Base-by-base conservation (phyloP, 1,140 invertebrate genomes). In the Pogonomyrmex barbatus region DNA sequence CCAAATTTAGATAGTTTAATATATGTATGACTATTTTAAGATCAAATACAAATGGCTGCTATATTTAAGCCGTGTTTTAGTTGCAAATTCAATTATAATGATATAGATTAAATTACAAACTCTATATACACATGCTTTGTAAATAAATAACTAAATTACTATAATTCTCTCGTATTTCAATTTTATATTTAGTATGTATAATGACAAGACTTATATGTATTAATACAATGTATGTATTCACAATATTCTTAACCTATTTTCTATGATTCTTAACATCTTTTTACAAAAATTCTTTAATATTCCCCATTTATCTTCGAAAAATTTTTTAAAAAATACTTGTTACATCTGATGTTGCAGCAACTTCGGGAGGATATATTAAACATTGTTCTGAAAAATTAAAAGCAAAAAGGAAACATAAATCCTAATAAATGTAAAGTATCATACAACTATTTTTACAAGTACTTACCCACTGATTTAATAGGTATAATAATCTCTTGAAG, bases 311-410 rank as follows among this genome's bases (percentile, higher is more conserved):
- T 68, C 71, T 85, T 75, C 50, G 3, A 75, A 83, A 75, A 68
- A 45, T 39, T 60, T 78, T 68, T 70, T 68, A 78, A 90, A 95
- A 93, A 71, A 94, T 91, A 47, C 90, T 75, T 6, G 93, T 39
- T 56, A 92, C 85, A 91, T 91, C 93, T 54, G 88, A 50, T 24
- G 87, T 62, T 17, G 85, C 58, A 30, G 87, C 87, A 52, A 70
- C 87, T 71, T 91, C 90, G 12, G 94, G 94, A 45, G 94, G 91
- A 85, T 84, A 87, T 6, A 91, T 85, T 60, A 94, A 88, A 45
- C 87, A 75, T 14, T 91, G 86, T 70, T 95, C 94, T 94, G 85
- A 77, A 93, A 94, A 81, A 85, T 71, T 75, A 94, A 93, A 85
- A 85, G 54, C 9, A 12, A 83, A 71, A 56, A 87, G 33, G 56